Evolutionary conservation across 2,888 invertebrate genomes (phyloP).

Genomic region (Actias luna): DNA sequence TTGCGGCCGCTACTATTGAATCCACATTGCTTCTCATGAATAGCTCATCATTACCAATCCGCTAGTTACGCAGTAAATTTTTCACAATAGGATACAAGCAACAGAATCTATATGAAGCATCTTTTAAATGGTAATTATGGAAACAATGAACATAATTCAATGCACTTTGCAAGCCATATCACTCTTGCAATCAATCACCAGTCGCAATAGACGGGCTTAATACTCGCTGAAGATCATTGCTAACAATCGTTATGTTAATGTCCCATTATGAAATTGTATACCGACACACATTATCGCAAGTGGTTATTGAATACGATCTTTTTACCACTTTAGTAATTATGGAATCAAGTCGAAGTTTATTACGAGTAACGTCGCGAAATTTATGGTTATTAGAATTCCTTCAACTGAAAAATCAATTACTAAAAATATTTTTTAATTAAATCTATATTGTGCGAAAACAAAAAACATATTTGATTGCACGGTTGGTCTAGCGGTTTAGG

Average conservation of each 20-base stretch:
- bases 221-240: conserved; percentile 34
- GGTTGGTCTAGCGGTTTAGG: too few species aligned
- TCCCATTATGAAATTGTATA: conserved; percentile 36
- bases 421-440: too few species aligned
- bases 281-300: conserved; percentile 23
- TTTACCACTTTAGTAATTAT: not conserved
- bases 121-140: conserved; percentile 8
- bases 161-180: conserved; percentile 6
- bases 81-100: not conserved
- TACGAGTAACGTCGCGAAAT: not conserved
- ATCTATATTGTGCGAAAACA: too few species aligned
- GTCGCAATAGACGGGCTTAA: not conserved
- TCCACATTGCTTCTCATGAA: not conserved
- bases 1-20: not conserved
- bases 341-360: not conserved
- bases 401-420: too few species aligned
- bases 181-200: conserved; percentile 2
- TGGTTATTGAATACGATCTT: not conserved
- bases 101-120: not conserved
- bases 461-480: too few species aligned
- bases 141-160: conserved; percentile 9
- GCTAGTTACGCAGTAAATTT: not conserved
- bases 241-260: conserved; percentile 40
- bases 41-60: not conserved
- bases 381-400: not conserved